These are phyloP conservation scores for Caprella mutica DNA, from an alignment of 2,888 invertebrate species.

Conservation along the genomic window DNA sequence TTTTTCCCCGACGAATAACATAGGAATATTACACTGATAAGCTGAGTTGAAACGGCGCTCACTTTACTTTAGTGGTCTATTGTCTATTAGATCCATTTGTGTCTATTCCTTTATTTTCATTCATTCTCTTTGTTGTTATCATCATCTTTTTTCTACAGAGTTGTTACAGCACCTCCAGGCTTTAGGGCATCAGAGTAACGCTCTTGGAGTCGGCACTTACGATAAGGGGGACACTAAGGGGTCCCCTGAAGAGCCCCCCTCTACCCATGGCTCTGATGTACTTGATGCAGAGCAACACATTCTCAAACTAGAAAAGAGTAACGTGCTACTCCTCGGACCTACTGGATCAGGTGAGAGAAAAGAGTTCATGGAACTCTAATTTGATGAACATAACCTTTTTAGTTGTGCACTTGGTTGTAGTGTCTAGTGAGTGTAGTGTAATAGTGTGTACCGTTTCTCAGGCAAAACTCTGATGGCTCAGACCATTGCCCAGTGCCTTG, in stretches of 20 bases:
- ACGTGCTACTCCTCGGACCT: conserved; percentile 89
- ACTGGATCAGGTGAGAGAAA: conserved; percentile 67
- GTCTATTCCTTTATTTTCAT: too few relatives aligned
- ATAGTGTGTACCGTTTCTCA: conserved; percentile 39
- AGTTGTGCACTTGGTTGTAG: too few relatives aligned
- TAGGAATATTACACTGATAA: too few relatives aligned
- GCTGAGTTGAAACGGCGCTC: too few relatives aligned
- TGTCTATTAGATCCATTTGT: too few relatives aligned
- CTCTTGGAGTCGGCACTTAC: conserved; percentile 45
- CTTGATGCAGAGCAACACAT: conserved; percentile 70
- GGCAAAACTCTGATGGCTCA: conserved; percentile 95
- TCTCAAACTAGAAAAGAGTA: conserved; percentile 81
- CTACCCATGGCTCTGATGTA: conserved; percentile 54
- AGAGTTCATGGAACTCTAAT: too few relatives aligned
- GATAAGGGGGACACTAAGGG: conserved; percentile 14
- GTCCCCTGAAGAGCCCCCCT: conserved; percentile 7
- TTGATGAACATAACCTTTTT: too few relatives aligned
- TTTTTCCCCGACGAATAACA: too few relatives aligned
- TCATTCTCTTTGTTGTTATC: conserved; percentile 1
- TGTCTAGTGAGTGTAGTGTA: background rate
- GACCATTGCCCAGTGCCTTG: conserved; percentile 91
- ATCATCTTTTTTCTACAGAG: conserved; percentile 48
- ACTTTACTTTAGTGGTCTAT: too few relatives aligned
- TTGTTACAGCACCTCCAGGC: conserved; percentile 67
- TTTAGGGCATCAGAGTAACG: conserved; percentile 52